Evolutionary conservation across 2,113 vertebrate genomes (phyloP), one percentile per base, ranked within the genome.

Genomic region (Psammodynastes pulverulentus): DNA sequence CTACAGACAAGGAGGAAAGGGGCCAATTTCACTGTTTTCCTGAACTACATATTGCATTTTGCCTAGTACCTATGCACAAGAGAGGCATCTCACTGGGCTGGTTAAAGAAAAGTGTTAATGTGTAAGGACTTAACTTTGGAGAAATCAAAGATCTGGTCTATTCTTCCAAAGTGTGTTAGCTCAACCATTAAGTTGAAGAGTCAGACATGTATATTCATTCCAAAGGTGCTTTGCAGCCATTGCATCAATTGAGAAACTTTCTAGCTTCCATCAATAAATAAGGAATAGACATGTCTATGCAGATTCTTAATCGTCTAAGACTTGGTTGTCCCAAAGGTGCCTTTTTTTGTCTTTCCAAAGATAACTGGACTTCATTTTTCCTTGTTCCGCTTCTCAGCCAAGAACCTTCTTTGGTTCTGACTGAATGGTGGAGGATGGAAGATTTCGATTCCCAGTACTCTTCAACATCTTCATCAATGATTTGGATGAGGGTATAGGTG

Each of bases 71-170:
- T 49, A 96, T 95, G 98, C 98, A 98, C 98, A 98, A 97, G 97
- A 97, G 97, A 97, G 98, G 96, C 97, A 97, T 97, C 96, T 97
- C 97, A 98, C 96, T 94, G 95, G 97, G 95, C 95, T 93, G 84
- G 96, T 97, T 97, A 97, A 97, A 96, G 96, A 95, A 98, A 98
- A 97, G 97, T 97, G 97, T 96, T 98, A 98, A 98, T 97, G 97
- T 97, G 97, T 98, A 97, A 97, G 98, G 98, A 96, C 97, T 98
- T 98, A 98, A 97, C 97, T 98, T 98, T 98, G 98, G 98, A 97
- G 98, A 98, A 39, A 21, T 49, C 51, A 85, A 39, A 85, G 29
- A 97, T 98, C 97, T 51, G 86, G 21, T 84, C 23, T 12, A 39
- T 2, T 45, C 29, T 13, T 4, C 19, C 84, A 9, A n/a, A 7